These are phyloP conservation scores for Caenorhabditis sulstoni DNA, from an alignment of 2,888 invertebrate species.

Conservation along the genomic window DNA sequence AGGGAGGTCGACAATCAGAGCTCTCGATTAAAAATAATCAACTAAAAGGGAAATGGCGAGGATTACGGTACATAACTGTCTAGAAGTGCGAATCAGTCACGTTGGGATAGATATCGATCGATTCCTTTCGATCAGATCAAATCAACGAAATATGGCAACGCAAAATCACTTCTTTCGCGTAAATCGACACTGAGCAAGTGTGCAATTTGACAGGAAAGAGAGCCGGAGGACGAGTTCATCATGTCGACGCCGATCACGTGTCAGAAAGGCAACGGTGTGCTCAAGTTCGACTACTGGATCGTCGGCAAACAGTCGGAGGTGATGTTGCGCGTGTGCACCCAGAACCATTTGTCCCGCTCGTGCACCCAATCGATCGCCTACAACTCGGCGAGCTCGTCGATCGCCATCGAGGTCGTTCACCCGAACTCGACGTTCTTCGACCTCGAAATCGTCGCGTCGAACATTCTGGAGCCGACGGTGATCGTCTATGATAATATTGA, in stretches of 20 bases:
- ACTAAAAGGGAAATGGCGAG: too few relatives aligned
- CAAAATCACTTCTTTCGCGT: too few relatives aligned
- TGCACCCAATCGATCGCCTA: conserved; percentile 74
- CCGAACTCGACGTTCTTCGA: conserved; percentile 70
- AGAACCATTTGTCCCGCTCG: conserved; percentile 65
- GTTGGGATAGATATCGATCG: too few relatives aligned
- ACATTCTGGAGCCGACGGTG: conserved; percentile 67
- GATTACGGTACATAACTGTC: too few relatives aligned
- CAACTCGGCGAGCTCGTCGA: conserved; percentile 52
- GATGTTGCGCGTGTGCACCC: conserved; percentile 73
- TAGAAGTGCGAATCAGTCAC: too few relatives aligned
- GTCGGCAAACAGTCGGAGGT: conserved; percentile 60
- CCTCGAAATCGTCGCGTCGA: conserved; percentile 69
- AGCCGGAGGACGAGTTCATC: conserved; percentile 67
- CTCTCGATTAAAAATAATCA: too few relatives aligned
- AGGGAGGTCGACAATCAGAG: too few relatives aligned
- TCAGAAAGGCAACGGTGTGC: conserved; percentile 73
- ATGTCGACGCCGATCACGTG: conserved; percentile 72
- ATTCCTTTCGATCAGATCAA: too few relatives aligned
- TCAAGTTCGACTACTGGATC: conserved; percentile 75
- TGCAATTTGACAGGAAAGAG: conserved; percentile 52
- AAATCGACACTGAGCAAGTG: too few relatives aligned
- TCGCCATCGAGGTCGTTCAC: conserved; percentile 73
- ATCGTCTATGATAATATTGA: conserved; percentile 72
- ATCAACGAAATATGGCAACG: too few relatives aligned